These are phyloP conservation scores for Lampris incognitus DNA, from an alignment of 2,113 vertebrate species.

Conservation along the genomic window DNA sequence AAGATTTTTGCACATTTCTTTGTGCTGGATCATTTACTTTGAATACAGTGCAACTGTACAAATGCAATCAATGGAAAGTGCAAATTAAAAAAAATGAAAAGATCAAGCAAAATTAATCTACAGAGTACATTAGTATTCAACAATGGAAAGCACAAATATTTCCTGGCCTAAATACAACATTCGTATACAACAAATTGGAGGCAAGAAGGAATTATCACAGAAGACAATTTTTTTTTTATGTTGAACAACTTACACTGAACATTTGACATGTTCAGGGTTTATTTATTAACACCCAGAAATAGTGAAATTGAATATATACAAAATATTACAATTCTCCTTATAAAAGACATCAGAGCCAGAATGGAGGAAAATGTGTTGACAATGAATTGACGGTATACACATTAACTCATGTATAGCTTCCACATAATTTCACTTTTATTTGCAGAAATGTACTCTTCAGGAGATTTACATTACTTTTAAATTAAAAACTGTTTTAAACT, in stretches of 20 bases:
- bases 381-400: slow-evolving; percentile 27
- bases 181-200: no score
- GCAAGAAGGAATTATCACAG: no score
- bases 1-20: slow-evolving; percentile 74
- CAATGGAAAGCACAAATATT: background rate
- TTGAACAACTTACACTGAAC: slow-evolving; percentile 45
- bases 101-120: background rate
- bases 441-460: background rate
- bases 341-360: slow-evolving; percentile 32
- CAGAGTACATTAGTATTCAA: background rate
- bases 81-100: background rate
- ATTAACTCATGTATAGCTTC: slow-evolving; percentile 30
- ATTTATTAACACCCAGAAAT: slow-evolving; percentile 52
- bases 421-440: slow-evolving; percentile 17
- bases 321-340: slow-evolving; percentile 36
- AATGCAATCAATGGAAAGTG: background rate
- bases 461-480: background rate
- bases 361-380: background rate
- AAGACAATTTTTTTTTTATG: background rate
- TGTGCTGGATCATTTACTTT: slow-evolving; percentile 4
- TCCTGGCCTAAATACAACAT: background rate
- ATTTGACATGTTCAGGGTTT: slow-evolving; percentile 32
- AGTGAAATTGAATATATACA: slow-evolving; percentile 58
- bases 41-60: no score
- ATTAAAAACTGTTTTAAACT: background rate